Evolutionary conservation across 1,140 invertebrate genomes (phyloP), one percentile per base, ranked within the genome.

Genomic region (Rhopalosiphum maidis): DNA sequence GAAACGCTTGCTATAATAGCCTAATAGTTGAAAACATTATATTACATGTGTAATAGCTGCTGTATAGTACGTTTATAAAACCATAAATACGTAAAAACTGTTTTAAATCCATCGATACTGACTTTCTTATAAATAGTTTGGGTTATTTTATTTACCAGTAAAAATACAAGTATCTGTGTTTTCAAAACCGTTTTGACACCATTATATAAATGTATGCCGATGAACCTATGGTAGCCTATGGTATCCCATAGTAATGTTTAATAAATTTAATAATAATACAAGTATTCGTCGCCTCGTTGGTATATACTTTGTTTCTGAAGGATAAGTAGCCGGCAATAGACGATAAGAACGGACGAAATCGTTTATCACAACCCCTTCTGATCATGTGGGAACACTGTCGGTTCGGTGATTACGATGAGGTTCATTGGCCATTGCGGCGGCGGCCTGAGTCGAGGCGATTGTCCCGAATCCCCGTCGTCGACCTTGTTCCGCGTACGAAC

Each of bases 341-440:
- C 35, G 77, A 83, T 83, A 83, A 83, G 35, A 37, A 83, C n/a
- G 60, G 5, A 83, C 18, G 21, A 35, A 37, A 37, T 85, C 22
- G 8, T 22, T 85, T 85, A 85, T 85, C 83, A 85, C 83, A 23
- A 85, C 83, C 83, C 83, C 83, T 41, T 22, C 23, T 41, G 83
- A 85, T 5, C 41, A 85, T 85, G 83, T 85, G 83, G 83, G 83
- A 85, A 85, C 83, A 85, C 83, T 85, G 83, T 85, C 41, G 23
- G 83, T 41, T 41, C 83, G 41, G 83, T 83, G 77, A 41, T 43
- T 43, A 41, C 9, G 41, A 85, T 83, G 37, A 43, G 83, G 83
- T 85, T 85, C 83, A 85, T 85, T 85, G 83, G 83, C 83, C 83
- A 85, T 43, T 22, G 41, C 83, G 83, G 23, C 83, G 83, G 23